phyloP scores from a whole-genome alignment of 2,797 vertebrate genomes.

The Sebastes flavidus region DNA sequence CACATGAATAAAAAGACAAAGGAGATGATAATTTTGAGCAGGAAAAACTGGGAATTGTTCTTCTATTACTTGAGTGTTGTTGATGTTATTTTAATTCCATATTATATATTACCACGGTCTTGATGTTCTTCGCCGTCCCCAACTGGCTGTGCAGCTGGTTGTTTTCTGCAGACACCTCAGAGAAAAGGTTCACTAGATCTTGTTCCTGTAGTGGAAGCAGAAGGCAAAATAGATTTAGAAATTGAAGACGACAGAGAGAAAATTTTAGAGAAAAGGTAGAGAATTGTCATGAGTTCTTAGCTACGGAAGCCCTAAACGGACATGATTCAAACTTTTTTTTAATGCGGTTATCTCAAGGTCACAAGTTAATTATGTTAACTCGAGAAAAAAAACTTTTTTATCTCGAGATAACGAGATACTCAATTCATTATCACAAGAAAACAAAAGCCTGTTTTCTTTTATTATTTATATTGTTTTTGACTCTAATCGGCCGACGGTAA shows the following conservation, averaged over 20 bases:
- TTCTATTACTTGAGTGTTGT: not conserved
- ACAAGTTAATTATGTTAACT: too few relatives aligned
- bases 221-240: not conserved
- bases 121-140: constrained; percentile 84
- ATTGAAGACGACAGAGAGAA: not conserved
- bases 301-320: too few relatives aligned
- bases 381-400: too few relatives aligned
- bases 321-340: too few relatives aligned
- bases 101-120: constrained; percentile 82
- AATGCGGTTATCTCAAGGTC: too few relatives aligned
- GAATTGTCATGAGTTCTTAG: not conserved
- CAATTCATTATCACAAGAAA: too few relatives aligned
- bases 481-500: too few relatives aligned
- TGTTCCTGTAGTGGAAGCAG: constrained; percentile 83
- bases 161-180: constrained; percentile 85
- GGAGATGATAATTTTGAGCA: not conserved
- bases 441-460: too few relatives aligned
- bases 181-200: constrained; percentile 83
- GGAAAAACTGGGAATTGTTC: not conserved
- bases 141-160: constrained; percentile 86
- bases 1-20: constrained; percentile 6
- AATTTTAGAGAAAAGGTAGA: not conserved
- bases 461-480: too few relatives aligned
- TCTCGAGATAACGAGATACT: too few relatives aligned
- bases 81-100: not conserved